Percentiles rank a stretch among this genome's conserved stretches.
Evolutionary conservation across 2,797 vertebrate genomes (phyloP).

Genomic region (Sylvilagus floridanus): DNA sequence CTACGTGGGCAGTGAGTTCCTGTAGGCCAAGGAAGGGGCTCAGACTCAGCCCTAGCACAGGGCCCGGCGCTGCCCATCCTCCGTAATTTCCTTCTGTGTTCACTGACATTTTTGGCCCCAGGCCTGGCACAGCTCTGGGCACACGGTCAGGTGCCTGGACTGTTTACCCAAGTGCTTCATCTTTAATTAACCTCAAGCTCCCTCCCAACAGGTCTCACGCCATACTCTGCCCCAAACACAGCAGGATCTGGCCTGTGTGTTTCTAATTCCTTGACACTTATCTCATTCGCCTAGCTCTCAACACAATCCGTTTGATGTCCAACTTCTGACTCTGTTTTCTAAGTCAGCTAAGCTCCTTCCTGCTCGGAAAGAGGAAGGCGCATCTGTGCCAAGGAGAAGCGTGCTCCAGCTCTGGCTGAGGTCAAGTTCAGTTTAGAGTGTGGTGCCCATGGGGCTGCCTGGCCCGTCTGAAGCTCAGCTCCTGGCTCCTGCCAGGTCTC

Average conservation of each 20-base stretch:
- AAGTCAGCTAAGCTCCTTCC: slow-evolving; percentile 76
- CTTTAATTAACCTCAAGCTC: slow-evolving; percentile 78
- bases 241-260: slow-evolving; percentile 77
- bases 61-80: slow-evolving; percentile 36
- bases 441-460: slow-evolving; percentile 59
- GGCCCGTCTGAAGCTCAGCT: slow-evolving; percentile 52
- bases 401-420: slow-evolving; percentile 64
- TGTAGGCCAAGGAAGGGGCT: neutral
- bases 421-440: slow-evolving; percentile 75
- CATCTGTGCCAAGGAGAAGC: slow-evolving; percentile 74
- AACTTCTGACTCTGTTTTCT: slow-evolving; percentile 72
- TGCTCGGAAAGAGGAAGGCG: slow-evolving; percentile 80
- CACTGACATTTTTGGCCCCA: slow-evolving; percentile 64
- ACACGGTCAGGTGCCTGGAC: slow-evolving; percentile 70
- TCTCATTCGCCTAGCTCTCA: slow-evolving; percentile 76
- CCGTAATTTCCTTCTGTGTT: slow-evolving; percentile 61
- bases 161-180: slow-evolving; percentile 74
- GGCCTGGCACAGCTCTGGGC: slow-evolving; percentile 78
- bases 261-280: slow-evolving; percentile 85
- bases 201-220: slow-evolving; percentile 65
- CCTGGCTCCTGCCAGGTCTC: slow-evolving; percentile 40
- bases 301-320: slow-evolving; percentile 75
- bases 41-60: neutral
- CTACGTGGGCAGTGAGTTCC: neutral
- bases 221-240: slow-evolving; percentile 70